Conservation (phyloP, 2,113 vertebrate genomes). For the Isichthys henryi region DNA sequence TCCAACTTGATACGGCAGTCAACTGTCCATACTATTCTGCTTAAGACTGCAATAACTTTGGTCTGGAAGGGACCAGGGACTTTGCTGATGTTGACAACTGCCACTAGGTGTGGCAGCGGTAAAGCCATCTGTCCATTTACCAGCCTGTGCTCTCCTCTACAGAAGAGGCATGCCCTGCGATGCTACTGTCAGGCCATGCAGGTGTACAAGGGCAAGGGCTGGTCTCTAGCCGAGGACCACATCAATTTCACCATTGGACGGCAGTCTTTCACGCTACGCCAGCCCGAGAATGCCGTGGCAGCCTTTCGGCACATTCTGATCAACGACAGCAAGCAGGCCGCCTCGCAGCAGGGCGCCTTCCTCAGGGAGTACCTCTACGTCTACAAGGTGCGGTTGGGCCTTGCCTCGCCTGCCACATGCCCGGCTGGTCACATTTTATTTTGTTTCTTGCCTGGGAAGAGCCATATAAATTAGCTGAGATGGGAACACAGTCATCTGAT, state of each 20-base stretch:
- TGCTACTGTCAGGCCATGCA: slow-evolving; percentile 98
- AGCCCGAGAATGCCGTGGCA: slow-evolving; percentile 79
- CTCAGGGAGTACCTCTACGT: slow-evolving; percentile 95
- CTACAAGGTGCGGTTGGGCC: slow-evolving; percentile 71
- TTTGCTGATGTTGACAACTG: background rate
- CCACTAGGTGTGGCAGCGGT: background rate
- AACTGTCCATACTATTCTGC: background rate
- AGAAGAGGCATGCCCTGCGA: slow-evolving; percentile 89
- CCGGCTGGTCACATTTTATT: background rate
- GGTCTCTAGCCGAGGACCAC: slow-evolving; percentile 95
- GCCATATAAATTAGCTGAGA: background rate
- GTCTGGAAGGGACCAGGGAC: background rate
- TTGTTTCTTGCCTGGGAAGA: background rate
- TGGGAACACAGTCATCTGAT: background rate
- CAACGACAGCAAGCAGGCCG: slow-evolving; percentile 88
- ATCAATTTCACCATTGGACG: slow-evolving; percentile 97
- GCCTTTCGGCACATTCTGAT: slow-evolving; percentile 91
- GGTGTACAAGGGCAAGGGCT: slow-evolving; percentile 91
- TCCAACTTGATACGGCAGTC: background rate
- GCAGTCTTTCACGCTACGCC: slow-evolving; percentile 84
- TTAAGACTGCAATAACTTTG: background rate
- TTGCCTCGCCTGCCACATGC: background rate
- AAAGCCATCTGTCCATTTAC: slow-evolving; percentile 16
- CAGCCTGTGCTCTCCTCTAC: slow-evolving; percentile 8
- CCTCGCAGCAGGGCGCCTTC: slow-evolving; percentile 86